Base-by-base conservation (phyloP, 2,113 vertebrate genomes). In the Perognathus longimembris region DNA sequence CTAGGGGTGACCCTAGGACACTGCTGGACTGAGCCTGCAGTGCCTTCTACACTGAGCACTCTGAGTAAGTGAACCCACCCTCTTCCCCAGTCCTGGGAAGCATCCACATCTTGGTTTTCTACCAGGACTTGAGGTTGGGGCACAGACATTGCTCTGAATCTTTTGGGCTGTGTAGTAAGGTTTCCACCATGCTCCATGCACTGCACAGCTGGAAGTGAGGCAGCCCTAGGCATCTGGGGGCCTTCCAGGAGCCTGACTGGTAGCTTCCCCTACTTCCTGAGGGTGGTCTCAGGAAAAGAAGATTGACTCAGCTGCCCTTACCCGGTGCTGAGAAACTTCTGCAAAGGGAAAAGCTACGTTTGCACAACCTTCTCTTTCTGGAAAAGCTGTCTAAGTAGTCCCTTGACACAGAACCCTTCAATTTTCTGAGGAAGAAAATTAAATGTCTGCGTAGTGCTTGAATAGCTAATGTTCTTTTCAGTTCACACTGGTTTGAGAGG, bases 401-500 rank as follows among this genome's bases (percentile, higher is more conserved):
- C 90, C 45, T 80, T 84, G 57, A 81, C 42, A 78, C 45, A 64
- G 42, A 88, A 67, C 57, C 70, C 38, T 94, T 92, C 71, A 9
- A 28, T 85, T 75, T 95, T 76, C 91, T 50, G 40, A 95, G 84
- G 57, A 50, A 94, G 34, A 66, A 86, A 90, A 71, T 81, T 88
- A 61, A 90, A 88, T 32, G 89, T 70, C 75, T 93, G 50, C 86
- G 78, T 18, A 1, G 71, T 59, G 79, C 67, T 67, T 85, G 80
- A 80, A 71, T 15, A 73, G 34, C 76, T 83, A 20, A 50, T 7
- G 70, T 36, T 85, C 50, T 18, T 77, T 87, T 28, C 3, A 74
- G 40, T 50, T 85, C 81, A n/a, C 76, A 15, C 32, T 79, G 77
- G 89, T 85, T 79, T 64, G 36, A 89, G 70, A 57, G 42, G 61